Evolutionary conservation across 2,797 vertebrate species (phyloP).

Genomic region (Scomberomorus guttatus): DNA sequence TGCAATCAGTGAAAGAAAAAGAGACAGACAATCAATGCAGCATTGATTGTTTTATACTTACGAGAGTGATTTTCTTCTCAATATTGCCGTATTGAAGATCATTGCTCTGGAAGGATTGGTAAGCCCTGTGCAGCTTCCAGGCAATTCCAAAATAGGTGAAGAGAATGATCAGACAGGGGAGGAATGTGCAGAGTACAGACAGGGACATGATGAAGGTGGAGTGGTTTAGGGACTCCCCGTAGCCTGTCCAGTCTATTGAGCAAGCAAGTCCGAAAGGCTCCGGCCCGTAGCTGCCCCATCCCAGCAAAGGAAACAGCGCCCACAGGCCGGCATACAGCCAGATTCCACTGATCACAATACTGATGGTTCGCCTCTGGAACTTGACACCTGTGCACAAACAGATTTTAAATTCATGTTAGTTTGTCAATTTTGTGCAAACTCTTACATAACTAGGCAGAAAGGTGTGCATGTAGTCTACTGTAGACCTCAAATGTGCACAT

Average conservation of each 20-base stretch:
- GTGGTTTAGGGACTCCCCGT: conserved; percentile 72
- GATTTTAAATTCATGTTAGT: neutral
- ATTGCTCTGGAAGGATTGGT: conserved; percentile 71
- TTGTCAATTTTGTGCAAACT: neutral
- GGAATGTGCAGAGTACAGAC: conserved; percentile 72
- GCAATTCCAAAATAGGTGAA: conserved; percentile 77
- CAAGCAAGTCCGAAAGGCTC: conserved; percentile 80
- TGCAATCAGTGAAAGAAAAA: neutral
- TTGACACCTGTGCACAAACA: conserved; percentile 61
- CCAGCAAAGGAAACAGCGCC: conserved; percentile 76
- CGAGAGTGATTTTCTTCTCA: conserved; percentile 78
- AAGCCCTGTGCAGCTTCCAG: conserved; percentile 82
- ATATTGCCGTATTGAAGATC: conserved; percentile 65
- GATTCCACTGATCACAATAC: conserved; percentile 66
- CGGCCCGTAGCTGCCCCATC: conserved; percentile 79
- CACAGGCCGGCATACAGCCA: conserved; percentile 78
- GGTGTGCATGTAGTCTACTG: no score
- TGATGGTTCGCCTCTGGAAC: conserved; percentile 70
- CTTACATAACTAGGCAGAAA: neutral
- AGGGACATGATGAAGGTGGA: conserved; percentile 76
- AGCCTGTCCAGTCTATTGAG: conserved; percentile 78
- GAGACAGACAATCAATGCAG: neutral
- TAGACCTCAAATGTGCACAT: neutral
- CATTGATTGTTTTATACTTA: conserved; percentile 41
- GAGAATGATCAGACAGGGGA: conserved; percentile 75